phyloP scores from a whole-genome alignment of 2,888 invertebrate genomes.

The Helobdella robusta region DNA sequence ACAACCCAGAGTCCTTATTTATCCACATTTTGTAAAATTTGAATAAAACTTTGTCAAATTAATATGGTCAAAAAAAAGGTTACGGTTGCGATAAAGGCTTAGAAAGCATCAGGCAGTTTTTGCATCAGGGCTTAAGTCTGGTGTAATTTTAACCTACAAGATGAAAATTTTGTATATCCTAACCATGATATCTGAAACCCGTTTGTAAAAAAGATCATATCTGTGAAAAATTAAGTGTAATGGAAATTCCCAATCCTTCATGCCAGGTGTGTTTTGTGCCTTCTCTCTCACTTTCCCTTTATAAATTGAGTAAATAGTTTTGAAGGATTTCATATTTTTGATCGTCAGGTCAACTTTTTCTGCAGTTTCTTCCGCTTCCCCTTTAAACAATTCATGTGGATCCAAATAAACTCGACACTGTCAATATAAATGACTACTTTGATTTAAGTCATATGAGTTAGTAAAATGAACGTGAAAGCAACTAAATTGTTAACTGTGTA shows the following conservation, averaged over 20 bases:
- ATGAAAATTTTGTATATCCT: background rate
- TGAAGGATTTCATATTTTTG: slow-evolving; percentile 43
- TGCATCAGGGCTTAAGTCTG: too few species aligned
- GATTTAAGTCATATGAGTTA: too few species aligned
- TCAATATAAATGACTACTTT: slow-evolving; percentile 36
- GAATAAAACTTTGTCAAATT: too few species aligned
- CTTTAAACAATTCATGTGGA: slow-evolving; percentile 82
- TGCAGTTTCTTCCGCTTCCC: slow-evolving; percentile 84
- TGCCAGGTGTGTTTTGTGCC: slow-evolving; percentile 44
- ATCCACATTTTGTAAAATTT: too few species aligned
- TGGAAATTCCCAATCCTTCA: slow-evolving; percentile 49
- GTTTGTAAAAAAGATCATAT: slow-evolving; percentile 46
- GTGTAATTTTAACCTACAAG: too few species aligned
- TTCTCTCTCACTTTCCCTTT: slow-evolving; percentile 45
- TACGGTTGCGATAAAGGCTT: too few species aligned
- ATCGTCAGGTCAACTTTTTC: slow-evolving; percentile 59
- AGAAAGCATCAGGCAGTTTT: too few species aligned
- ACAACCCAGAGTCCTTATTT: background rate
- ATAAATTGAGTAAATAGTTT: slow-evolving; percentile 45
- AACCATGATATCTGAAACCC: slow-evolving; percentile 36
- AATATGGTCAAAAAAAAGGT: too few species aligned
- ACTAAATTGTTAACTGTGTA: slow-evolving; percentile 2
- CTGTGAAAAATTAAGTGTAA: slow-evolving; percentile 48
- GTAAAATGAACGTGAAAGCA: background rate
- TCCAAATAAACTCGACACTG: slow-evolving; percentile 79